Evolutionary conservation across 1,140 invertebrate genomes (phyloP), one percentile per base, ranked within the genome.

Genomic region (Zaprionus inermis): DNA sequence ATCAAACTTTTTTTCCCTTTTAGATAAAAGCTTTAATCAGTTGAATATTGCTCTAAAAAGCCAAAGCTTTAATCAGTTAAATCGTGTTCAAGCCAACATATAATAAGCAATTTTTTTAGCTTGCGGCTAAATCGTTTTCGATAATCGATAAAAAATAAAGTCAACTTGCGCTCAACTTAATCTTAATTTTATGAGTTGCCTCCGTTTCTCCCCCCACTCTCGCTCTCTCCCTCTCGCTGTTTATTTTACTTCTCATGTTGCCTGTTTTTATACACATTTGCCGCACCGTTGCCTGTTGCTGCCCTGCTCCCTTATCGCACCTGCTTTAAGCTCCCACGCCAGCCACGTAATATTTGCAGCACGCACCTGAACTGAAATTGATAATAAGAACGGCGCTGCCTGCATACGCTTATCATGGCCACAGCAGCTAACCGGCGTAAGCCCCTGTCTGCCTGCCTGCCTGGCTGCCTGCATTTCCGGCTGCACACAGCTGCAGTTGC

Each of bases 371-470:
- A 44, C 54, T 18, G 24, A 44, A 68, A 73, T 54, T 60, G 65
- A 70, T 81, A 77, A 77, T 28, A 64, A 41, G 44, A 77, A 41
- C 54, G 20, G 44, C 20, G 68, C 51, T 64, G 65, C 70, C 46
- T 64, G 65, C 70, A 74, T 68, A 46, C 59, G 70, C 38, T 74
- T 80, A 80, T 76, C 78, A 55, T 55, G 70, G 61, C 49, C 51
- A 63, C 59, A 64, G 30, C 51, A 63, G 66, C 30, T 22, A 57
- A 49, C 67, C 38, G 11, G 30, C 14, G 14, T 28, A 34, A 44
- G 38, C n/a, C n/a, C 7, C 38, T 7, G 6, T 2, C 38, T 4
- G 44, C n/a, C 60, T 61, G 34, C 55, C 11, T 46, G 10, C 44
- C 18, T 49, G 18, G 18, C 44, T 14, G 9, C 36, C 30, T 32